These are phyloP conservation scores for Malthinus seriepunctatus DNA, from an alignment of 2,888 invertebrate genomes.

Conservation along the genomic window DNA sequence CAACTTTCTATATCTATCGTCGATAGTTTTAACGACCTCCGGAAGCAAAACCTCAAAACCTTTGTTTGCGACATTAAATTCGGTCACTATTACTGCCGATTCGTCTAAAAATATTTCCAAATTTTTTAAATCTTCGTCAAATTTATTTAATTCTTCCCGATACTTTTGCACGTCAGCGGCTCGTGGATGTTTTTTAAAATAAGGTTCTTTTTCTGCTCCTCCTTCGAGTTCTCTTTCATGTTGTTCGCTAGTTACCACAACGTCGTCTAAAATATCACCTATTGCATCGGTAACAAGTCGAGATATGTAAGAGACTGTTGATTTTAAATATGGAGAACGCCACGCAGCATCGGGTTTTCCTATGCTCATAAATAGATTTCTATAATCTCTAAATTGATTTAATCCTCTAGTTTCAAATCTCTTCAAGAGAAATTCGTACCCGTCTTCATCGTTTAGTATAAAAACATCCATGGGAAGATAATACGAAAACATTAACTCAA, in stretches of 20 bases:
- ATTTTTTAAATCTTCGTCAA: conserved; percentile 36
- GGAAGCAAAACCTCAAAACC: conserved; percentile 40
- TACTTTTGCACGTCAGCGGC: conserved; percentile 6
- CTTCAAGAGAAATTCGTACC: conserved; percentile 51
- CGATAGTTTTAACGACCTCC: conserved; percentile 43
- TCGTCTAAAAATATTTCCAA: conserved; percentile 37
- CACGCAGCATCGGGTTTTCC: conserved; percentile 42
- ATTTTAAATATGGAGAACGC: conserved; percentile 35
- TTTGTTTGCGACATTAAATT: conserved; percentile 42
- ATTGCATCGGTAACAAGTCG: conserved; percentile 31
- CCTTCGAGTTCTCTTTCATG: conserved; percentile 6
- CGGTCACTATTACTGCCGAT: conserved; percentile 34
- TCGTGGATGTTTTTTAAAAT: conserved; percentile 15
- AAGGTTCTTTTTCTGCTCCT: conserved; percentile 8
- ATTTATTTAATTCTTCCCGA: conserved; percentile 11
- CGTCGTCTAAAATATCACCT: conserved; percentile 28
- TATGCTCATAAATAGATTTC: conserved; percentile 42
- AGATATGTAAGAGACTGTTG: conserved; percentile 28
- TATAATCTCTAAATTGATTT: conserved; percentile 42
- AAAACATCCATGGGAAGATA: conserved; percentile 61
- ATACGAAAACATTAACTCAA: conserved; percentile 56
- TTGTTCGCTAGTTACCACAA: neutral
- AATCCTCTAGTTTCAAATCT: conserved; percentile 37
- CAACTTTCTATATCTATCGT: conserved; percentile 50
- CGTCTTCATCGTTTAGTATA: conserved; percentile 58